Evolutionary conservation across 2,888 invertebrate species (phyloP).

Genomic region (Limenitis camilla): DNA sequence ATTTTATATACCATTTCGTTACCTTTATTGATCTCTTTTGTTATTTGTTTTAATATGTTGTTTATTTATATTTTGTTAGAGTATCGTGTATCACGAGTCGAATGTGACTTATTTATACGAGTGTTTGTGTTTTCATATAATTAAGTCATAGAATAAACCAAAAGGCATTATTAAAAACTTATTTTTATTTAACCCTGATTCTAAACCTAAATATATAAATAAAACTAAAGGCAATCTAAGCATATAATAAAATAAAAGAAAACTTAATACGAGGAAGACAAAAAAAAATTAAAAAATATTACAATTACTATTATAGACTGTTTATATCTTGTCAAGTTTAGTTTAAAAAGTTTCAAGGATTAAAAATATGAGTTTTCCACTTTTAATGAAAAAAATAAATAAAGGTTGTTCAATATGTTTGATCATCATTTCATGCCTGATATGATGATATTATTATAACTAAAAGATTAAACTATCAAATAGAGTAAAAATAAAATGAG

Average conservation of each 20-base stretch:
- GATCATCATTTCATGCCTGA: too few species aligned
- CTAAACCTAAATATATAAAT: not conserved
- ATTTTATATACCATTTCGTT: slow-evolving; percentile 8
- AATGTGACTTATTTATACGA: slow-evolving; percentile 33
- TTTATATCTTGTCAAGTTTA: too few species aligned
- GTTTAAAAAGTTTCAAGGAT: too few species aligned
- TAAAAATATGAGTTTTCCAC: too few species aligned
- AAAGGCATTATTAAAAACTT: slow-evolving; percentile 25
- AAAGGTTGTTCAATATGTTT: too few species aligned
- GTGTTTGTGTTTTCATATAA: slow-evolving; percentile 30
- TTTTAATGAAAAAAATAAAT: too few species aligned
- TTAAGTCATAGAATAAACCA: slow-evolving; percentile 34
- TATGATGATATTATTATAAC: too few species aligned
- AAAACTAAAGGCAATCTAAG: not conserved
- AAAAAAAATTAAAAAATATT: too few species aligned
- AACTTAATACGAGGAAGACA: too few species aligned
- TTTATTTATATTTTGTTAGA: slow-evolving; percentile 7
- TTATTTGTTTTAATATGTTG: slow-evolving; percentile 3
- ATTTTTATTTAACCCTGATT: not conserved
- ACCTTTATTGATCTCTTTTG: slow-evolving; percentile 21
- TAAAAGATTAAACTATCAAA: too few species aligned
- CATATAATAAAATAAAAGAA: not conserved
- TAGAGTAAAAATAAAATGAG: too few species aligned
- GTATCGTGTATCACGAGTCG: slow-evolving; percentile 22
- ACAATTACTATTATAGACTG: too few species aligned